Conservation (phyloP, 2,888 invertebrate genomes). For the Melanotus villosus region DNA sequence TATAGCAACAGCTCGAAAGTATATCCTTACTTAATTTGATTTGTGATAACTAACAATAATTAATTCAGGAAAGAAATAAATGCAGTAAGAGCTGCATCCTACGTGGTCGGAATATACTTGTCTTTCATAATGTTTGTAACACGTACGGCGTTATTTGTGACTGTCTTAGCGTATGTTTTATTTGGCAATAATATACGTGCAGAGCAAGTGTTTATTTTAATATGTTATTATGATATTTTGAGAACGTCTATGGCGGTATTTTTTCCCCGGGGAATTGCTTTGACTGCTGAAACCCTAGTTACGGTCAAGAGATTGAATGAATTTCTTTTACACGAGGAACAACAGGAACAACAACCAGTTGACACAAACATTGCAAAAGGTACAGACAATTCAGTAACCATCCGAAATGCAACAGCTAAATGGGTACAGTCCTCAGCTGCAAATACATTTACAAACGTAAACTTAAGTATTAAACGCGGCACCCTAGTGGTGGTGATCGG, state of each 20-base stretch:
- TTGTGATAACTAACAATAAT: too few species aligned
- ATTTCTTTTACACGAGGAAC: slow-evolving; percentile 74
- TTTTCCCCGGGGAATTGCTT: slow-evolving; percentile 78
- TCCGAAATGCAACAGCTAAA: slow-evolving; percentile 69
- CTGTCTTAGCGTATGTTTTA: slow-evolving; percentile 75
- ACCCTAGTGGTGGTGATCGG: slow-evolving; percentile 76
- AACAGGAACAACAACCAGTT: neutral
- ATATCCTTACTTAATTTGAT: slow-evolving; percentile 61
- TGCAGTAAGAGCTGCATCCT: slow-evolving; percentile 66
- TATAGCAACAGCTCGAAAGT: slow-evolving; percentile 82
- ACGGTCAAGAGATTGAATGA: slow-evolving; percentile 73
- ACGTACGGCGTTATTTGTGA: slow-evolving; percentile 79
- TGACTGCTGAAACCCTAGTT: slow-evolving; percentile 75
- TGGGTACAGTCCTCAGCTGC: slow-evolving; percentile 69
- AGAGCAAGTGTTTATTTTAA: slow-evolving; percentile 80
- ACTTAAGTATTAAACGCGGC: slow-evolving; percentile 65
- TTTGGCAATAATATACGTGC: slow-evolving; percentile 75
- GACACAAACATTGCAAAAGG: neutral
- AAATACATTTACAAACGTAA: slow-evolving; percentile 69
- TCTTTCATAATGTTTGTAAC: slow-evolving; percentile 78
- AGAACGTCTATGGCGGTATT: slow-evolving; percentile 82
- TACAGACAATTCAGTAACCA: slow-evolving; percentile 57
- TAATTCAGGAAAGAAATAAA: slow-evolving; percentile 67
- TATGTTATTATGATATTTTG: slow-evolving; percentile 81
- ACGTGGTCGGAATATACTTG: slow-evolving; percentile 71